Evolutionary conservation across 1,140 invertebrate genomes (phyloP).

Genomic region (Schlechtendalia chinensis): DNA sequence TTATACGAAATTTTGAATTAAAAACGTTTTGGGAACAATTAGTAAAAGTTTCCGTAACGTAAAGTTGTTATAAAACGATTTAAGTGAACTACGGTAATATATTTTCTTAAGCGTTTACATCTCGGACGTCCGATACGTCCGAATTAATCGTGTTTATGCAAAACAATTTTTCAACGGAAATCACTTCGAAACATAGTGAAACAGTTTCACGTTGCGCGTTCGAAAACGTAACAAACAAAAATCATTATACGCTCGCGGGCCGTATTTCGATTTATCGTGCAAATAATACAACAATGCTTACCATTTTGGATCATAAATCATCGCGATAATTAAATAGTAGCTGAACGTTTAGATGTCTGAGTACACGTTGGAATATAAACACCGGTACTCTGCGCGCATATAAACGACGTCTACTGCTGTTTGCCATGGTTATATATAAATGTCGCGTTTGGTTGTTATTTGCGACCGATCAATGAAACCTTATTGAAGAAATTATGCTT

Average conservation of each 20-base stretch:
- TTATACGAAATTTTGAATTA: background rate
- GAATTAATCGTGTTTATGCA: slow-evolving; percentile 10
- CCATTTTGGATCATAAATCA: slow-evolving; percentile 5
- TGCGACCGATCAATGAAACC: too few relatives aligned
- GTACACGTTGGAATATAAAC: background rate
- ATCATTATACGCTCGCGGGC: too few relatives aligned
- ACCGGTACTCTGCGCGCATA: too few relatives aligned
- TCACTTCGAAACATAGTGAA: background rate
- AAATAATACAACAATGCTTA: slow-evolving; percentile 13
- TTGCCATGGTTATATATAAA: too few relatives aligned
- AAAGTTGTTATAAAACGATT: slow-evolving; percentile 3
- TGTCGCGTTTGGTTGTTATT: too few relatives aligned
- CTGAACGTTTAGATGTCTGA: slow-evolving; percentile 15
- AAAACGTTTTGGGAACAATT: slow-evolving; percentile 15
- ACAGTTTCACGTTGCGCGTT: background rate
- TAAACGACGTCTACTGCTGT: too few relatives aligned
- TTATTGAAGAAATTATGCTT: too few relatives aligned
- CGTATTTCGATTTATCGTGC: slow-evolving; percentile 12
- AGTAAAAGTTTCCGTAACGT: slow-evolving; percentile 4
- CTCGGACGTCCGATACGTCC: background rate
- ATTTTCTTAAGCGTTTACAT: background rate
- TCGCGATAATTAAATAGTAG: background rate
- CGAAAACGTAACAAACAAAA: background rate
- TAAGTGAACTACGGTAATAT: background rate
- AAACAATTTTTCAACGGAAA: background rate